Evolutionary conservation across 1,140 invertebrate species (phyloP).

Genomic region (Acyrthosiphon pisum): DNA sequence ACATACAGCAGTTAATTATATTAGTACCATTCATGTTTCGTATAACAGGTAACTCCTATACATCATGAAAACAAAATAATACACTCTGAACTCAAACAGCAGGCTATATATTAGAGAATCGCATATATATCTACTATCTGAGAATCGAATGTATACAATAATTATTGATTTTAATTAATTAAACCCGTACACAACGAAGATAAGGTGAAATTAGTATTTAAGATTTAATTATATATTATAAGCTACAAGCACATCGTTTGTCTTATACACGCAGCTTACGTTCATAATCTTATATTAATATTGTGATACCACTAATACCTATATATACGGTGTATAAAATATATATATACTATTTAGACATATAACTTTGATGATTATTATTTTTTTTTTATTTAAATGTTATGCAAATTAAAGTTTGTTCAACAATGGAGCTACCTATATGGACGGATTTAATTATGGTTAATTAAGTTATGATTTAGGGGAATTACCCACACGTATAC

Average conservation of each 20-base stretch:
- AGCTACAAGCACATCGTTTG: neutral
- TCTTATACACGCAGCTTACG: neutral
- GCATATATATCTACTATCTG: no score
- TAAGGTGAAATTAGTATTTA: neutral
- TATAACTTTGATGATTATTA: neutral
- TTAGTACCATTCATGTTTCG: neutral
- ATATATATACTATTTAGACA: neutral
- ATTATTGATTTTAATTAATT: slow-evolving; percentile 6
- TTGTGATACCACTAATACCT: neutral
- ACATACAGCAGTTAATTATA: neutral
- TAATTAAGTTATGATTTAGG: neutral
- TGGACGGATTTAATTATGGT: neutral
- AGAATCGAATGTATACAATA: neutral
- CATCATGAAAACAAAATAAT: slow-evolving; percentile 2
- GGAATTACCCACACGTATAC: neutral
- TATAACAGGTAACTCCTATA: neutral
- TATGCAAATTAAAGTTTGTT: neutral
- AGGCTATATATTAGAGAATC: no score
- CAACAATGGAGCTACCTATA: neutral
- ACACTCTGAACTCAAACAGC: neutral
- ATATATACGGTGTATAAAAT: no score
- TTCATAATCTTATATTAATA: neutral
- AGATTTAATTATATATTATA: neutral
- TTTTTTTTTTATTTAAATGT: neutral
- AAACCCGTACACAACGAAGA: neutral